Base-by-base conservation (phyloP, 1,140 invertebrate genomes). In the Forficula auricularia region DNA sequence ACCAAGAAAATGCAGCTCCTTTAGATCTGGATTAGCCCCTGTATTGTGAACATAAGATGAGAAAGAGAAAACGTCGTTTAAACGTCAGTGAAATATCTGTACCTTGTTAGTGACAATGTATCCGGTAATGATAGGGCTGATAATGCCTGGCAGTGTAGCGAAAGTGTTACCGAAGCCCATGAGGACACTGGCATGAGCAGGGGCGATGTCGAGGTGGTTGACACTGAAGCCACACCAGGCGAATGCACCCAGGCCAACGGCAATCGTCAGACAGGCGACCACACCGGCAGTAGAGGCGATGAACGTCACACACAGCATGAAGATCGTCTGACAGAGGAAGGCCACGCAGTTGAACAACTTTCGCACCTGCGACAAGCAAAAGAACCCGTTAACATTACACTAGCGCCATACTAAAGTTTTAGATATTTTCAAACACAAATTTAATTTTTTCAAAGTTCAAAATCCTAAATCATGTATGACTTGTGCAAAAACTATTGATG, bases 151-250 rank as follows among this genome's bases (percentile, higher is more conserved):
- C 46, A 92, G 58, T 1, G 86, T 90, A 1, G 82, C 85, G 50
- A 91, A 66, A 1, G 84, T 89, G 58, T 90, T 90, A 2, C 82
- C 82, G 19, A 91, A 67, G 2, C 86, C 87, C 82, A 89, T 87
- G 19, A 90, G 55, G 3, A 84, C 73, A 52, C 78, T 79, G 1
- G 80, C 79, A 58, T 80, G 78, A 52, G 77, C 78, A 15, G 84
- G 83, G 8, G 85, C 85, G 48, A 90, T 77, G 57, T 90, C 85
- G 54, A 90, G 58, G 55, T 85, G 82, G 62, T 90, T 88, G 3
- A 88, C 82, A 57, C 80, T 82, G 57, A 56, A 68, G 38, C 82
- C 87, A 12, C 82, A 77, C 80, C 82, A 88, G 6, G 85, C 81
- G 57, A 90, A 87, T 1, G 83, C 88, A 19, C 85, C 84, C 9